phyloP scores from a whole-genome alignment of 2,888 invertebrate genomes.

The Netelia fuscicornis region DNA sequence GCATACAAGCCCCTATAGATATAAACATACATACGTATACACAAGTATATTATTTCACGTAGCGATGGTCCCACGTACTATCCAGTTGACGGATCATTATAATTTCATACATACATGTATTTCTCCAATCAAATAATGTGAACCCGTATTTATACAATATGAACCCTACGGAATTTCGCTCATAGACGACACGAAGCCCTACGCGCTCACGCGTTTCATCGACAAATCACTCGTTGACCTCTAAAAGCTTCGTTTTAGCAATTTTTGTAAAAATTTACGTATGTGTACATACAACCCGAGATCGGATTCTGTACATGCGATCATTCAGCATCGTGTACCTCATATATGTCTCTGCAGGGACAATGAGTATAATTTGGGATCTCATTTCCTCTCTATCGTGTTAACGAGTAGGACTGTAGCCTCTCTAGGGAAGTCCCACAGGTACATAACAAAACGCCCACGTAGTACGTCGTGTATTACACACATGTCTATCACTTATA shows the following conservation, averaged over 20 bases:
- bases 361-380: slow-evolving; percentile 2
- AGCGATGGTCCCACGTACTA: not conserved
- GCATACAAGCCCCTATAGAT: not conserved
- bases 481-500: not conserved
- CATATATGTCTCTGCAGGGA: not conserved
- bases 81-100: not conserved
- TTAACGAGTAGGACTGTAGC: not conserved
- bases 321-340: not conserved
- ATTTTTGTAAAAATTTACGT: not conserved
- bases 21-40: not conserved
- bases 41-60: not conserved
- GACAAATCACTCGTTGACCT: slow-evolving; percentile 41
- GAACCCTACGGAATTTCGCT: slow-evolving; percentile 8
- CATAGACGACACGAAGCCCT: slow-evolving; percentile 17
- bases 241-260: not conserved
- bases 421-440: slow-evolving; percentile 38
- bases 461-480: not conserved
- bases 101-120: not conserved
- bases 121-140: not conserved
- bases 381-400: slow-evolving; percentile 1
- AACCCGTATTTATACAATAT: not conserved
- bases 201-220: slow-evolving; percentile 25
- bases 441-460: slow-evolving; percentile 29
- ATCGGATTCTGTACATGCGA: not conserved
- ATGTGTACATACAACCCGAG: not conserved